Percentiles rank a stretch among this genome's conserved stretches.
These are phyloP conservation scores for Caenorhabditis sp. DNA, from an alignment of 2,888 invertebrate genomes.

Conservation along the genomic window DNA sequence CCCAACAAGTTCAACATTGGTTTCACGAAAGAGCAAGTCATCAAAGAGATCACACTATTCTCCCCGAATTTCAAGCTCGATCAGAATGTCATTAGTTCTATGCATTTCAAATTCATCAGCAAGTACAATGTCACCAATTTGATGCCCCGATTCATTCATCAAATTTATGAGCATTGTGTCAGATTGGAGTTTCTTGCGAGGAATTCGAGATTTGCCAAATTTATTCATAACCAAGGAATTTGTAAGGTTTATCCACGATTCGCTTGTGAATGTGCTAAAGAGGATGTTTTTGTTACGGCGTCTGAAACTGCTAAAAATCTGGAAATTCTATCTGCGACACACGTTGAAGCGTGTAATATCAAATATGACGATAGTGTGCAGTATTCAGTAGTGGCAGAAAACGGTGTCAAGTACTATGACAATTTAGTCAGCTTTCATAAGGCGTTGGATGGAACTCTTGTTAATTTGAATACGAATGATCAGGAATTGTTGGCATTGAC, in stretches of 20 bases:
- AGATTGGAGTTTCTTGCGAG: not conserved
- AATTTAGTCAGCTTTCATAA: not conserved
- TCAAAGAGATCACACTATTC: not conserved
- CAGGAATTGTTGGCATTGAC: not conserved
- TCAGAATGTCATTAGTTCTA: not conserved
- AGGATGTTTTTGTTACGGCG: not conserved
- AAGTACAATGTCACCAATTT: not conserved
- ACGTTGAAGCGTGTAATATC: not conserved
- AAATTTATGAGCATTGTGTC: not conserved
- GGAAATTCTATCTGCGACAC: not conserved
- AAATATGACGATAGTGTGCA: not conserved
- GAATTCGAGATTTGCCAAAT: not conserved
- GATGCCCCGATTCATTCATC: not conserved
- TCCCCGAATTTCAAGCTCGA: not conserved
- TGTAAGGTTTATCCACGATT: not conserved
- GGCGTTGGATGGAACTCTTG: not conserved
- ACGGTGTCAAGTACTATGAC: not conserved
- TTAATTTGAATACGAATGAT: not conserved
- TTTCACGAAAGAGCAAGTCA: not conserved
- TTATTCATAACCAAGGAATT: not conserved
- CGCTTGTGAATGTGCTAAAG: not conserved
- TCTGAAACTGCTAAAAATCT: not conserved
- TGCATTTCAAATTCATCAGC: not conserved
- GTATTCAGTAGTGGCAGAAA: not conserved
- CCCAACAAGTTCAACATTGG: not conserved